A percentile compares a stretch with the other conserved stretches of the same genome.
phyloP scores from a whole-genome alignment of 2,888 invertebrate genomes.

The Stramonita haemastoma region DNA sequence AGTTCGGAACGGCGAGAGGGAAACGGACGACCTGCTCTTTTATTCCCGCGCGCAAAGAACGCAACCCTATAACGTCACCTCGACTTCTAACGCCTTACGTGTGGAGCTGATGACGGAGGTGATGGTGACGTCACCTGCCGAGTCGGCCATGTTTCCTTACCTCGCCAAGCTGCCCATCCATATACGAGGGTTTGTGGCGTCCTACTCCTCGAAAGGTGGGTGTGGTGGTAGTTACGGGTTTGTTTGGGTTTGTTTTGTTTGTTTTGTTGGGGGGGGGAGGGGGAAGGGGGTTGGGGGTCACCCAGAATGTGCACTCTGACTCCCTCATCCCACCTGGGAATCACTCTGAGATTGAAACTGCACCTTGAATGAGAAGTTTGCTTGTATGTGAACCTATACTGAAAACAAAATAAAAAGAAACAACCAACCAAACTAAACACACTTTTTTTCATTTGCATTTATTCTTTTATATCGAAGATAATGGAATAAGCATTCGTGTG shows the following conservation, averaged over 20 bases:
- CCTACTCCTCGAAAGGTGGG: constrained; percentile 54
- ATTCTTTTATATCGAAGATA: too few relatives aligned
- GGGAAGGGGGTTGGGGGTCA: too few relatives aligned
- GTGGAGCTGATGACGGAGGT: constrained; percentile 68
- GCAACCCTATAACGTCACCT: constrained; percentile 53
- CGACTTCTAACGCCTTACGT: constrained; percentile 64
- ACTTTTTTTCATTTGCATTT: too few relatives aligned
- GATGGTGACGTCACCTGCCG: constrained; percentile 38
- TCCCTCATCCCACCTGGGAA: too few relatives aligned
- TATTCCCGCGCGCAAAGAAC: constrained; percentile 60
- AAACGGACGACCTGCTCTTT: constrained; percentile 62
- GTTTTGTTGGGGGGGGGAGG: too few relatives aligned
- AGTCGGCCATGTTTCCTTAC: constrained; percentile 34
- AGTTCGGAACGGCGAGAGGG: constrained; percentile 66
- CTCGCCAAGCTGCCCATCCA: constrained; percentile 57
- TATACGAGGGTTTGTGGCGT: constrained; percentile 69
- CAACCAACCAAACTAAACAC: too few relatives aligned
- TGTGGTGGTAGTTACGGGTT: not conserved
- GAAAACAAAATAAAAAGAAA: too few relatives aligned
- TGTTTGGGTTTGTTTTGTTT: constrained; percentile 17
- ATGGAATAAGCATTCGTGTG: too few relatives aligned
- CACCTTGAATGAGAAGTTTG: too few relatives aligned
- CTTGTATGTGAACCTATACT: too few relatives aligned
- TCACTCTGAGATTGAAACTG: too few relatives aligned
- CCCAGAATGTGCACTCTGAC: too few relatives aligned